These are phyloP conservation scores for Drosophila bifasciata DNA, from an alignment of 1,140 invertebrate genomes.

Conservation along the genomic window DNA sequence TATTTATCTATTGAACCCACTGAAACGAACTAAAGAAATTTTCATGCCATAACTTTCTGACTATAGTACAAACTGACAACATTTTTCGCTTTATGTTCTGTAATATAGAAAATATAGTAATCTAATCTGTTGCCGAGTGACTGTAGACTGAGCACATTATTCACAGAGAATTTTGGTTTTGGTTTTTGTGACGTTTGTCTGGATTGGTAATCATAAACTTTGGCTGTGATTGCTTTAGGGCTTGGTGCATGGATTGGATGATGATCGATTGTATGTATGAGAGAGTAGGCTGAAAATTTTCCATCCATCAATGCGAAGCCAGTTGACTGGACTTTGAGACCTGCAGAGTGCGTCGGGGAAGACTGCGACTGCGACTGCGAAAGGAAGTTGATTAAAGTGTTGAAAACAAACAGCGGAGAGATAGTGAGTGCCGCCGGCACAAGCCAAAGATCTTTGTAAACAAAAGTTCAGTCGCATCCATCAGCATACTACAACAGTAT, in stretches of 20 bases:
- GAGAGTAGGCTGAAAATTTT: conserved; percentile 40
- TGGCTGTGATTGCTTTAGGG: conserved; percentile 27
- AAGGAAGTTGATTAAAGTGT: conserved; percentile 20
- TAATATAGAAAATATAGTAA: conserved; percentile 8
- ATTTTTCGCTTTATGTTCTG: no score
- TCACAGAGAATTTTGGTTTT: conserved; percentile 19
- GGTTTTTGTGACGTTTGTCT: conserved; percentile 34
- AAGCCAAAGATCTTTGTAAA: conserved; percentile 20
- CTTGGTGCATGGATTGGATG: conserved; percentile 7
- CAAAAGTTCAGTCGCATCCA: conserved; percentile 11
- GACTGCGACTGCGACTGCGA: background rate
- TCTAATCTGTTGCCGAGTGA: conserved; percentile 17
- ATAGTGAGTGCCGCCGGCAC: conserved; percentile 19
- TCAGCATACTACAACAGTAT: background rate
- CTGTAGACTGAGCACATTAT: background rate
- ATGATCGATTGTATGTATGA: conserved; percentile 56
- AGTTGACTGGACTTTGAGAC: conserved; percentile 28
- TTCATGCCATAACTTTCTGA: background rate
- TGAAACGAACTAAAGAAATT: conserved; percentile 5
- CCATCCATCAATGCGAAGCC: conserved; percentile 13
- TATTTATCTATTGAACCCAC: conserved; percentile 4
- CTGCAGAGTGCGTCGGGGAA: conserved; percentile 8
- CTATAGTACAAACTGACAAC: no score
- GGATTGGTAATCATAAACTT: conserved; percentile 22
- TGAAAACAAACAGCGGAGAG: conserved; percentile 17